phyloP scores from a whole-genome alignment of 1,140 invertebrate species.

The Gonioctena quinquepunctata region DNA sequence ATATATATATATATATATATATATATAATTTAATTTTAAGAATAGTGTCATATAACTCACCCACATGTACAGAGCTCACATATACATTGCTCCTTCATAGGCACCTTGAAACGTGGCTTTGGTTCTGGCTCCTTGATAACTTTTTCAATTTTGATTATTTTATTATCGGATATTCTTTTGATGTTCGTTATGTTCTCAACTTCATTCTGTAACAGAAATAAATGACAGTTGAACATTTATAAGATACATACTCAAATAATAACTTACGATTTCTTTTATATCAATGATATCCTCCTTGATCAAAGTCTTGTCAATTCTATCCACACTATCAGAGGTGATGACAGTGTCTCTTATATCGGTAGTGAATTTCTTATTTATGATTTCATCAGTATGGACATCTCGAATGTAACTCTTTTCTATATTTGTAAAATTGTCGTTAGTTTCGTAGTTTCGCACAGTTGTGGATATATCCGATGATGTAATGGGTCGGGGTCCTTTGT shows the following conservation, averaged over 20 bases:
- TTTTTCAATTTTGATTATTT: conserved; percentile 51
- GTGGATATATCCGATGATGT: too few relatives aligned
- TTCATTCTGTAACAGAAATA: conserved; percentile 46
- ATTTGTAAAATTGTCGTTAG: too few relatives aligned
- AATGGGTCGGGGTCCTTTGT: neutral
- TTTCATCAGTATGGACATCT: conserved; percentile 8
- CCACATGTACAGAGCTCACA: conserved; percentile 90
- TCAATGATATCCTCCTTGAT: conserved; percentile 47
- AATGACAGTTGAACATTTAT: neutral
- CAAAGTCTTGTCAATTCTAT: conserved; percentile 32
- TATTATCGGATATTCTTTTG: conserved; percentile 48
- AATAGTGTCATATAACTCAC: conserved; percentile 73
- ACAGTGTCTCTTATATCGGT: too few relatives aligned
- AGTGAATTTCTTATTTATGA: conserved; percentile 15
- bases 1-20: too few relatives aligned
- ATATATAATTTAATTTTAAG: too few relatives aligned
- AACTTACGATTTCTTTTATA: conserved; percentile 52
- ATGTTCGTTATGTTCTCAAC: conserved; percentile 52
- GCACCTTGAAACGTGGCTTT: conserved; percentile 43
- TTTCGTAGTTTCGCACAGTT: too few relatives aligned
- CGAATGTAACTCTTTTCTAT: too few relatives aligned
- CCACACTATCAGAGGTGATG: conserved; percentile 32
- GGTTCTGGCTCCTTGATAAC: conserved; percentile 54
- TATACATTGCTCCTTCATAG: conserved; percentile 79
- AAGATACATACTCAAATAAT: neutral